phyloP scores from a whole-genome alignment of 2,888 invertebrate genomes.

The Trichogramma evanescens region DNA sequence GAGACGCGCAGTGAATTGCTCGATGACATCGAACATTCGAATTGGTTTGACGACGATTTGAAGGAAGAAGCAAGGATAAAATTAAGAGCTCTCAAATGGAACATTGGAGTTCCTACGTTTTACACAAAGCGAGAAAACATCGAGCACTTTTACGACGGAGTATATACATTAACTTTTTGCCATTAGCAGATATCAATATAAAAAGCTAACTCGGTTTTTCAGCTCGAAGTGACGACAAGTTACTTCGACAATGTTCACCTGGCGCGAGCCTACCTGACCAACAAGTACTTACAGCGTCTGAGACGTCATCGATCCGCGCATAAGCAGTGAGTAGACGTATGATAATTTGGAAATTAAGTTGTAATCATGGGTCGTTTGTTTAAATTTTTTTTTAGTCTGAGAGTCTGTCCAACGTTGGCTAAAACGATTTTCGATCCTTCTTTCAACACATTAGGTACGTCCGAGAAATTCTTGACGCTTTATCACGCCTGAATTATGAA shows the following conservation, averaged over 20 bases:
- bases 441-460: conserved; percentile 4
- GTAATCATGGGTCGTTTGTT: neutral
- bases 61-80: conserved; percentile 17
- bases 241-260: conserved; percentile 19
- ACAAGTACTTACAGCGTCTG: neutral
- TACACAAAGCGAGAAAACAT: conserved; percentile 11
- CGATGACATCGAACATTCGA: conserved; percentile 16
- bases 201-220: conserved; percentile 4
- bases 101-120: conserved; percentile 15
- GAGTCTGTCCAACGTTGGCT: neutral
- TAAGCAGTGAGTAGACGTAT: neutral
- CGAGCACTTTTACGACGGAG: conserved; percentile 15
- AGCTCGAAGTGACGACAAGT: conserved; percentile 17
- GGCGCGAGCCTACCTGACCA: neutral
- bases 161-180: conserved; percentile 8
- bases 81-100: conserved; percentile 17
- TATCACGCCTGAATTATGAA: too few relatives aligned
- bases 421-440: neutral
- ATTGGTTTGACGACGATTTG: conserved; percentile 17
- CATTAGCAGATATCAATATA: neutral
- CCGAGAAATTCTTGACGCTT: too few relatives aligned
- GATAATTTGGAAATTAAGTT: neutral
- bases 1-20: conserved; percentile 19
- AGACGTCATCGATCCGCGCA: neutral
- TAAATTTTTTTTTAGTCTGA: neutral